Base-by-base conservation (phyloP, 2,113 vertebrate species). In the Mustelus asterias region DNA sequence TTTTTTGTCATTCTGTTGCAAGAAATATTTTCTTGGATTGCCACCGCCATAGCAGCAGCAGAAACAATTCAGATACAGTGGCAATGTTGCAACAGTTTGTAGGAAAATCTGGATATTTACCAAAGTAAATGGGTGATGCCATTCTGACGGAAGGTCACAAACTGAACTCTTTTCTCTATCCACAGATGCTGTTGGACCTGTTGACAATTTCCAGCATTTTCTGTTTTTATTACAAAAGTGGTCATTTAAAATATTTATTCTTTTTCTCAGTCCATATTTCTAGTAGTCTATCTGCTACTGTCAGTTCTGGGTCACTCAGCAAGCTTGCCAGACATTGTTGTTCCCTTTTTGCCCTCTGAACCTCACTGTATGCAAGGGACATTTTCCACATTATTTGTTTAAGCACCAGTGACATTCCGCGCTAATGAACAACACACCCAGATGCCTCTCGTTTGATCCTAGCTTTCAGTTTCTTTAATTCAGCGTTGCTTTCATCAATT, bases 341-440 rank as follows among this genome's bases (percentile, higher is more conserved):
- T 22, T 60, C 33, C 1, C 1, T 18, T 92, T 33, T 22, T n/a
- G 60, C 18, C 16, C 60, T 93, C 89, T 65, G 89, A 41, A 41
- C 80, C 80, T 83, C 37, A 44, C 37, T 83, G 37, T 83, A 8
- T 41, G 37, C 80, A 93, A 92, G 60, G 89, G 33, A 92, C 33
- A 37, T 67, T 60, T 58, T 90, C 24, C 54, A 60, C 9, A 54
- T 60, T 26, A 29, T 60, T 92, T n/a, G 11, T 63, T 92, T 63
- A 63, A 24, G 26, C n/a, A 44, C 16, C 37, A 89, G 26, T 95
- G 16, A 41, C 29, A 20, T 41, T 48, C 41, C 14, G 33, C 65
- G n/a, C 97, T 97, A 99, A 96, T 99, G 98, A 70, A 99, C 97
- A 20, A 97, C 98, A 95, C 99, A 99, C 96, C 98, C 97, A 0